Evolutionary conservation across 2,113 vertebrate species (phyloP).

Genomic region (Morone saxatilis): DNA sequence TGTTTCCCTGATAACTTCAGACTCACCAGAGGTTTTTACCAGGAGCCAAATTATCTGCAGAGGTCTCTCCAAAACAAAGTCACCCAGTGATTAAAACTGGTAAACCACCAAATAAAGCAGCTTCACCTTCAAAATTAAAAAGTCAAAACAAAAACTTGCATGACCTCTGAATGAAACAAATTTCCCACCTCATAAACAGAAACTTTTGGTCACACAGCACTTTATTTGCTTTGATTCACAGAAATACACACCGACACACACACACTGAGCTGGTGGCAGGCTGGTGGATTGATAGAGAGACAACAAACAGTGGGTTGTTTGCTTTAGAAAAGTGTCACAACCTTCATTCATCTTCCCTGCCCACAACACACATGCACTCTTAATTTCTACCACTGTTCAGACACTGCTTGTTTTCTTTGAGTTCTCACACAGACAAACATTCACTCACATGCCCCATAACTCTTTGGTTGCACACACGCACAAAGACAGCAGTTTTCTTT

Average conservation of each 20-base stretch:
- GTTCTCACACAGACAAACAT: conserved; percentile 53
- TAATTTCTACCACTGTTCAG: conserved; percentile 53
- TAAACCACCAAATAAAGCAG: no score
- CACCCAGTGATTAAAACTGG: no score
- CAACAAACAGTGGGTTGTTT: conserved; percentile 78
- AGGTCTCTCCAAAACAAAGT: no score
- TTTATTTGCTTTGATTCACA: conserved; percentile 19
- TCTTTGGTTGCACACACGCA: conserved; percentile 49
- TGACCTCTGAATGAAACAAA: not conserved
- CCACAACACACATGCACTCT: conserved; percentile 48
- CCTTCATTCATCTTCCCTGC: conserved; percentile 75
- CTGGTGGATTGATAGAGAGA: conserved; percentile 65
- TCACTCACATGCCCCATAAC: conserved; percentile 55
- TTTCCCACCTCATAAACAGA: conserved; percentile 13
- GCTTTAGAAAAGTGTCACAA: conserved; percentile 68
- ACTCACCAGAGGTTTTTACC: no score
- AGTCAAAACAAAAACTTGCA: not conserved
- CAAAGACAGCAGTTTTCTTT: conserved; percentile 66
- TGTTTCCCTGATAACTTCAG: no score
- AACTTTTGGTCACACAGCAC: not conserved
- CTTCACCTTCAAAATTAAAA: no score
- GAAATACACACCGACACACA: conserved; percentile 7
- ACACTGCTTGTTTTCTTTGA: conserved; percentile 66
- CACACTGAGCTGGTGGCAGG: conserved; percentile 46
- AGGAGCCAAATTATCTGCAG: no score